Percentiles rank a stretch among this genome's conserved stretches.
Conservation (phyloP, 2,113 vertebrate species). For the Porphyrio hochstetteri region DNA sequence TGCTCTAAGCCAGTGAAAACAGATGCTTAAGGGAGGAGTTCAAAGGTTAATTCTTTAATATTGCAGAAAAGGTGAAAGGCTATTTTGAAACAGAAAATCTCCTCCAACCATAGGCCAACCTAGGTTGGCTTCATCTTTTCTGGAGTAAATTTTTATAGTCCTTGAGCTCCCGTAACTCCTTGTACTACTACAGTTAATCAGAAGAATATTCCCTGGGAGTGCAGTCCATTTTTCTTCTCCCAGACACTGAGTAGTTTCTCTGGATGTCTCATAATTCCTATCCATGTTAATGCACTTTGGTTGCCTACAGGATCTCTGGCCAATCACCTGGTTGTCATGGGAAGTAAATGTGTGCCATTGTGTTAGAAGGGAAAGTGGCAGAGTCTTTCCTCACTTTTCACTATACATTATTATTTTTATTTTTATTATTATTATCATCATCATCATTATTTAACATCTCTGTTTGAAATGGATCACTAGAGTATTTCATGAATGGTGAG, state of each 20-base stretch:
- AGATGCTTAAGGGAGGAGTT: background rate
- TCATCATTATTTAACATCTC: background rate
- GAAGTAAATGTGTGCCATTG: background rate
- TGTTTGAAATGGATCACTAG: background rate
- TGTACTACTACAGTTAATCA: slow-evolving; percentile 46
- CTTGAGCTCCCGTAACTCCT: slow-evolving; percentile 50
- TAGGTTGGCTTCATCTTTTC: slow-evolving; percentile 22
- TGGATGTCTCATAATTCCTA: slow-evolving; percentile 33
- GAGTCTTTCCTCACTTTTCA: background rate
- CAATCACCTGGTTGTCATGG: background rate
- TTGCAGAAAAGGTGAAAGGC: background rate
- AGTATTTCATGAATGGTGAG: background rate
- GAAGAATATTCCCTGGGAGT: slow-evolving; percentile 45
- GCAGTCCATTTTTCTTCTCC: slow-evolving; percentile 2
- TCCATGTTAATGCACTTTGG: background rate
- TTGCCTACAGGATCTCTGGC: background rate
- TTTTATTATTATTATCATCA: too few species aligned
- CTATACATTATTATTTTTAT: background rate
- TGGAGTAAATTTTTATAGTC: slow-evolving; percentile 48
- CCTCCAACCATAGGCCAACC: background rate
- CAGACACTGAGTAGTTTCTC: background rate
- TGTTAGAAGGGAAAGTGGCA: slow-evolving; percentile 29
- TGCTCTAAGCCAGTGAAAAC: background rate
- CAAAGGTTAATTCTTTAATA: slow-evolving; percentile 45
- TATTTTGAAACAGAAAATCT: slow-evolving; percentile 20